Conservation (phyloP, 2,888 invertebrate genomes). For the Cenopis cana region DNA sequence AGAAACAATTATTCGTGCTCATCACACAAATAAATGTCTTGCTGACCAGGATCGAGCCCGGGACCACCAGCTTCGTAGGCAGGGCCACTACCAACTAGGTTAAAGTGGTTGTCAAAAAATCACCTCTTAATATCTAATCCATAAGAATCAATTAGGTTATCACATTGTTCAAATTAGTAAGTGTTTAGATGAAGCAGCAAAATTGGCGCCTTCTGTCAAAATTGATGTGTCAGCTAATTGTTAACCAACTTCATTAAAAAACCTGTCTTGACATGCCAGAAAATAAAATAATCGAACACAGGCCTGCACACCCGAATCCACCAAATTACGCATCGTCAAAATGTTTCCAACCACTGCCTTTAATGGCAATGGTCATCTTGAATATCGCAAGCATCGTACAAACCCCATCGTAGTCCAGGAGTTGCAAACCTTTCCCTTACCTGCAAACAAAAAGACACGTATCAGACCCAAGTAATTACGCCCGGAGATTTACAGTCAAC, state of each 20-base stretch:
- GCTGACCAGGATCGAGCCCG: no score
- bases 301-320: not conserved
- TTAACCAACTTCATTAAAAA: not conserved
- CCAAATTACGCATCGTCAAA: not conserved
- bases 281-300: not conserved
- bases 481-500: conserved; percentile 48
- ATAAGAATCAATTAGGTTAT: no score
- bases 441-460: conserved; percentile 64
- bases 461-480: conserved; percentile 41
- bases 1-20: no score
- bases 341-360: conserved; percentile 10
- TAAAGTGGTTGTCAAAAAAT: no score
- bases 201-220: no score
- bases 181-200: no score
- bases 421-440: conserved; percentile 57
- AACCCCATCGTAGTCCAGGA: conserved; percentile 35
- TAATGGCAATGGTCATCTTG: conserved; percentile 4
- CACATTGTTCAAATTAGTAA: no score
- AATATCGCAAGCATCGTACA: conserved; percentile 24
- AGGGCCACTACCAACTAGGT: no score
- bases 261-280: not conserved
- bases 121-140: no score
- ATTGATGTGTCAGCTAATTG: no score
- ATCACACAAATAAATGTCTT: no score
- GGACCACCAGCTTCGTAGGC: no score